Evolutionary conservation across 2,888 invertebrate genomes (phyloP).

Genomic region (Tenthredo scrophulariae): DNA sequence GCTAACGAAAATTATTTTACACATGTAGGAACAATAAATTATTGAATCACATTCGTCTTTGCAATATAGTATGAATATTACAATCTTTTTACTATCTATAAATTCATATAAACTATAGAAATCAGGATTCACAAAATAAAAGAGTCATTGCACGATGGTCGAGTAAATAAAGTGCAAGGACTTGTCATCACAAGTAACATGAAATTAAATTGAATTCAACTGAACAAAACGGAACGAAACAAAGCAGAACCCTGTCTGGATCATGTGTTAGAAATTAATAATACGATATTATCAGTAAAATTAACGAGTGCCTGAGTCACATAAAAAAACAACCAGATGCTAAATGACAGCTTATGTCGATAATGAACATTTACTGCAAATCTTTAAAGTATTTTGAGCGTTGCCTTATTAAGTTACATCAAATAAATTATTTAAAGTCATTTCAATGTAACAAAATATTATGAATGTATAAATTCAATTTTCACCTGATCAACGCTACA

Average conservation of each 20-base stretch:
- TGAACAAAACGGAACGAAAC: background rate
- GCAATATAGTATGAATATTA: background rate
- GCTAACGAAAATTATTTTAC: background rate
- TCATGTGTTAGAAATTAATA: conserved; percentile 6
- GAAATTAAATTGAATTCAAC: background rate
- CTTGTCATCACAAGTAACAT: conserved; percentile 13
- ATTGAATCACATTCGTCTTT: conserved; percentile 32
- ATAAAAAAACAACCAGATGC: background rate
- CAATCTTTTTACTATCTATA: background rate
- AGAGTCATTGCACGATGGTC: background rate
- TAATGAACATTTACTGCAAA: background rate
- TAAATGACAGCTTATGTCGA: background rate
- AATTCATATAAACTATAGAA: background rate
- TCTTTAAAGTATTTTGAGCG: background rate
- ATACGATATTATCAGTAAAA: background rate
- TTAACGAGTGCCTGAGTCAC: background rate
- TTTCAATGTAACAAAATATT: conserved; percentile 2
- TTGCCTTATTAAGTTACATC: background rate
- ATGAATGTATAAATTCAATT: conserved; percentile 36
- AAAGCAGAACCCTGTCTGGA: background rate
- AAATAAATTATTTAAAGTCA: conserved; percentile 16
- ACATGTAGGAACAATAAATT: conserved; percentile 28
- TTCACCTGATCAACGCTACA: background rate
- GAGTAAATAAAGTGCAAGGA: background rate
- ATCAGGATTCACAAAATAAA: background rate